Evolutionary conservation across 2,797 vertebrate species (phyloP).

Genomic region (Anguilla megastoma): DNA sequence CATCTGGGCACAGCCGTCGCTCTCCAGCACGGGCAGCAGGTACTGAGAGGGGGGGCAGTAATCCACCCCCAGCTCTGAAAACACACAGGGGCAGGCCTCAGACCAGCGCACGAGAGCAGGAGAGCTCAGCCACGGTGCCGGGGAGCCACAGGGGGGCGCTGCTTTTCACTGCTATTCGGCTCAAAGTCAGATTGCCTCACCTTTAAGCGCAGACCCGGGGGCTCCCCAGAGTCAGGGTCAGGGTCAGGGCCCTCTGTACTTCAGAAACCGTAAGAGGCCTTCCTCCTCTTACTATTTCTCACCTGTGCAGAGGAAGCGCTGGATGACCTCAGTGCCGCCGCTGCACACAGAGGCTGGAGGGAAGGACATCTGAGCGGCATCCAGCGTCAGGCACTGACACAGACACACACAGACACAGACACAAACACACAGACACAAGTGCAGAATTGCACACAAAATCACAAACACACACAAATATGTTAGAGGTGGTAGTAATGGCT

Average conservation of each 20-base stretch:
- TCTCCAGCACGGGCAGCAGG: conserved; percentile 80
- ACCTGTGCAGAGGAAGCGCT: conserved; percentile 88
- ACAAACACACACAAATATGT: neutral
- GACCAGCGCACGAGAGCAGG: too few relatives aligned
- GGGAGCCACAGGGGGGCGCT: too few relatives aligned
- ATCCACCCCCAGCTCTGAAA: conserved; percentile 81
- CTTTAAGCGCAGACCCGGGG: too few relatives aligned
- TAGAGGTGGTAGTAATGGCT: neutral
- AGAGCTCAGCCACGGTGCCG: too few relatives aligned
- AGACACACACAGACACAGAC: conserved; percentile 53
- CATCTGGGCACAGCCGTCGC: conserved; percentile 55
- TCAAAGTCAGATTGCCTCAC: too few relatives aligned
- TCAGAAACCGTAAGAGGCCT: too few relatives aligned
- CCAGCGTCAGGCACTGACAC: conserved; percentile 80
- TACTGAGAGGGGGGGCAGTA: conserved; percentile 89
- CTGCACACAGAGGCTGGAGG: conserved; percentile 78
- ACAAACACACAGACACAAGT: neutral
- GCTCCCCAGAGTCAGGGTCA: too few relatives aligned
- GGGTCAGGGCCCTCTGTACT: too few relatives aligned
- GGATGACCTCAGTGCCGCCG: conserved; percentile 80
- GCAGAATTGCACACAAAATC: neutral
- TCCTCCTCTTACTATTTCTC: conserved; percentile 26
- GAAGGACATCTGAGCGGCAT: conserved; percentile 78
- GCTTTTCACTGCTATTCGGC: too few relatives aligned
- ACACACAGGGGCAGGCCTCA: neutral